Conservation (phyloP, 2,113 vertebrate species). For the Circaetus gallicus region DNA sequence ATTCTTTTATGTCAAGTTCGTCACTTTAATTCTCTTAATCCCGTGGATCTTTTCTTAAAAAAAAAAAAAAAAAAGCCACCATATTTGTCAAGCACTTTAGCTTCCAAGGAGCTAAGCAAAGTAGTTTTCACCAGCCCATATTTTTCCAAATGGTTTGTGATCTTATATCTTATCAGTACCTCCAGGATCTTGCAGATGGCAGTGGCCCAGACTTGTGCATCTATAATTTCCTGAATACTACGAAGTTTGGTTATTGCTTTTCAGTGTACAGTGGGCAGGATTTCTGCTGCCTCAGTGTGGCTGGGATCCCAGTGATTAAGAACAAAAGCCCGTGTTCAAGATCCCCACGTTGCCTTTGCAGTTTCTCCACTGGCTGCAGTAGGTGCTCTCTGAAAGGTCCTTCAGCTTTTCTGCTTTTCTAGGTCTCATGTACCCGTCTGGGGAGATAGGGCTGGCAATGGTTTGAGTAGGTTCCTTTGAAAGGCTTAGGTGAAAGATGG, state of each 20-base stretch:
- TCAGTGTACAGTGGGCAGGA: neutral
- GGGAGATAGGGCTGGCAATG: neutral
- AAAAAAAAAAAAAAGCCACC: neutral
- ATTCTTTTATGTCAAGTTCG: neutral
- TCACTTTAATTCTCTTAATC: neutral
- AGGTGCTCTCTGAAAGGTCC: neutral
- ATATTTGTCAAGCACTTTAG: neutral
- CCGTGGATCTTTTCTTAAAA: neutral
- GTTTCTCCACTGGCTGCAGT: neutral
- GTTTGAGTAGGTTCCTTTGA: neutral
- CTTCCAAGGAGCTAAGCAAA: neutral
- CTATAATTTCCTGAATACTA: neutral
- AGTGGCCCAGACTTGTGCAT: neutral
- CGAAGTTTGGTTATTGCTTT: neutral
- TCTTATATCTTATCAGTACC: neutral
- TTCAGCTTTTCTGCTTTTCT: neutral
- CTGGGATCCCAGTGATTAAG: neutral
- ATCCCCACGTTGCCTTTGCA: accelerated
- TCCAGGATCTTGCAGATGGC: neutral
- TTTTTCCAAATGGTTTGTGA: neutral
- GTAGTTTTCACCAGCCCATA: neutral
- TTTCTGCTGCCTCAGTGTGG: neutral
- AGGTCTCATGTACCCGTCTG: neutral
- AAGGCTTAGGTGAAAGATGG: neutral
- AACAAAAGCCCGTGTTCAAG: neutral